phyloP scores from a whole-genome alignment of 2,113 vertebrate genomes.

The Pachypanchax playfairii region DNA sequence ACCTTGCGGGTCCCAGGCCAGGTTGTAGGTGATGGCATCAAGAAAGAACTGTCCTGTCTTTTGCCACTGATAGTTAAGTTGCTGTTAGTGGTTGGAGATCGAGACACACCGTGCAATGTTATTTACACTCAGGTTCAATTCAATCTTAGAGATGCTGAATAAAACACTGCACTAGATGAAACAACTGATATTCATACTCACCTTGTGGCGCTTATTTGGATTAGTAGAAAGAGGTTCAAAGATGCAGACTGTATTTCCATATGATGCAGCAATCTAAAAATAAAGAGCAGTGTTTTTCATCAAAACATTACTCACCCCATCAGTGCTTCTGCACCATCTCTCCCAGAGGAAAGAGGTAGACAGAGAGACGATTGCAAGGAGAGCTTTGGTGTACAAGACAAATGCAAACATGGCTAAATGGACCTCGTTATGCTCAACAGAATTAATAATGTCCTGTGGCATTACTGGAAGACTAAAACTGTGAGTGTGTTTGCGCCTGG shows the following conservation, averaged over 20 bases:
- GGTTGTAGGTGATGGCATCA: conserved; percentile 94
- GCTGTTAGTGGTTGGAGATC: conserved; percentile 78
- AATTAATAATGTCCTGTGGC: conserved; percentile 27
- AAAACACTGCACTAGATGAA: neutral
- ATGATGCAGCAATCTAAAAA: conserved; percentile 96
- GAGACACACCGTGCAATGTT: conserved; percentile 65
- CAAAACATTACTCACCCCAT: conserved; percentile 66
- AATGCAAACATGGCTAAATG: conserved; percentile 22
- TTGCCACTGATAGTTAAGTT: conserved; percentile 97
- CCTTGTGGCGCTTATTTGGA: conserved; percentile 95
- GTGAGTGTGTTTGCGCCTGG: conserved; percentile 20
- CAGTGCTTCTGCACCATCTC: conserved; percentile 56
- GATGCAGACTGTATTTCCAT: conserved; percentile 97
- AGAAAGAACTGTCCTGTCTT: conserved; percentile 99
- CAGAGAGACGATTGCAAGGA: conserved; percentile 20
- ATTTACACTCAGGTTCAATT: conserved; percentile 41
- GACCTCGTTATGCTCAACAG: neutral
- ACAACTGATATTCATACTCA: conserved; percentile 75
- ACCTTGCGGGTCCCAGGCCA: conserved; percentile 99
- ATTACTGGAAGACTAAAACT: conserved; percentile 2
- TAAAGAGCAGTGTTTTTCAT: conserved; percentile 64
- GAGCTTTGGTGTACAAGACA: conserved; percentile 11
- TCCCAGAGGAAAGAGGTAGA: conserved; percentile 36
- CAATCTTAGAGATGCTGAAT: conserved; percentile 5
- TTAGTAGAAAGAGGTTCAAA: conserved; percentile 93